Evolutionary conservation across 1,140 invertebrate genomes (phyloP).

Genomic region (Zaprionus ghesquierei): DNA sequence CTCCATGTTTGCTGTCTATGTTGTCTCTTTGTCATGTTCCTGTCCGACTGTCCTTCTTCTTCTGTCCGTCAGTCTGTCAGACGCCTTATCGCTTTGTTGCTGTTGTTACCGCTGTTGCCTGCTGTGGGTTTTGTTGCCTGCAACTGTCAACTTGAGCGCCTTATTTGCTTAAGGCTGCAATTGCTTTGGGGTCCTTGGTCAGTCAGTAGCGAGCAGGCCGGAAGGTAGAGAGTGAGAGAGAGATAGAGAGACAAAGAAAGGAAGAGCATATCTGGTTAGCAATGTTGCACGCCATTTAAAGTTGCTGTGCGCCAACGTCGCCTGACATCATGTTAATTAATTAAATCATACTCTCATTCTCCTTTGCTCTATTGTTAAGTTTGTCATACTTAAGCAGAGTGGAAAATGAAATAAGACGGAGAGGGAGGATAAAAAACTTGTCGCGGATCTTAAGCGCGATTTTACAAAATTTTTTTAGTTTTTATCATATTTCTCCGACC

Average conservation of each 20-base stretch:
- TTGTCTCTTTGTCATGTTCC: constrained; percentile 15
- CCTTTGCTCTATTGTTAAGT: background rate
- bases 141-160: constrained; percentile 48
- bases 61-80: constrained; percentile 7
- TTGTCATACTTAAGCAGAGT: background rate
- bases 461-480: background rate
- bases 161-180: constrained; percentile 54
- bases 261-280: constrained; percentile 3
- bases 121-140: constrained; percentile 9
- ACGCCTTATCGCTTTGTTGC: constrained; percentile 8
- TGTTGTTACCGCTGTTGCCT: background rate
- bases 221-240: background rate
- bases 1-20: constrained; percentile 16
- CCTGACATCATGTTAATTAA: constrained; percentile 29
- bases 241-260: background rate
- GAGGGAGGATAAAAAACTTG: background rate
- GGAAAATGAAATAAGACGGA: too few relatives aligned
- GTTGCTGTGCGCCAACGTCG: constrained; percentile 7
- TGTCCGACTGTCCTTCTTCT: background rate
- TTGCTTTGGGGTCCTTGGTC: constrained; percentile 36
- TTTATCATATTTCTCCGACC: background rate
- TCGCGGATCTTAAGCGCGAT: background rate
- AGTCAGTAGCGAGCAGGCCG: constrained; percentile 22
- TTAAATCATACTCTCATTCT: constrained; percentile 20
- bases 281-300: constrained; percentile 45